Percentiles rank a stretch among this genome's conserved stretches.
Conservation (phyloP, 2,113 vertebrate genomes). For the Epinephelus fuscoguttatus region DNA sequence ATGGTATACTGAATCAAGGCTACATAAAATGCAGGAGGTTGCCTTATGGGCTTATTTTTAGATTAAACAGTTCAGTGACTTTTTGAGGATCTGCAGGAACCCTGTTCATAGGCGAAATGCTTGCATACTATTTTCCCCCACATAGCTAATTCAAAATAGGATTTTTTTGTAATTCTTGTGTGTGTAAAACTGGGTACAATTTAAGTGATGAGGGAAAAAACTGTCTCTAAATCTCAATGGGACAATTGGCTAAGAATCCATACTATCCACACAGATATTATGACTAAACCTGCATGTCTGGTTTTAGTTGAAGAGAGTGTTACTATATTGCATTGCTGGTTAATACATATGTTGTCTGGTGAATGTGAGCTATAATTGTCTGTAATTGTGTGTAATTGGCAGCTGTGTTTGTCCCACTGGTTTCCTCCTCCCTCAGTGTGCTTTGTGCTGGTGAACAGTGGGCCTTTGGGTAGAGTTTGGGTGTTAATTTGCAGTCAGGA, state of each 20-base stretch:
- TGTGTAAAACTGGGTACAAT: neutral
- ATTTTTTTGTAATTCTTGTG: neutral
- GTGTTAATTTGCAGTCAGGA: neutral
- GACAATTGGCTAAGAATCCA: neutral
- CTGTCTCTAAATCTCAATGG: neutral
- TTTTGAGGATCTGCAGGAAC: no score
- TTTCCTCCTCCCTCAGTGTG: slow-evolving; percentile 11
- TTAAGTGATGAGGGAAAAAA: no score
- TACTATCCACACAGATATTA: neutral
- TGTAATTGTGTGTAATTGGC: slow-evolving; percentile 30
- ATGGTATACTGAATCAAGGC: no score
- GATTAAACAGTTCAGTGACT: no score
- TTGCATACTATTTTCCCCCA: neutral
- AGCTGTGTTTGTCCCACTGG: neutral
- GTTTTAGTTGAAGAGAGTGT: neutral
- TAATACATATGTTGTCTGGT: slow-evolving; percentile 8
- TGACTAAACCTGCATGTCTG: neutral
- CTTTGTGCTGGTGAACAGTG: neutral
- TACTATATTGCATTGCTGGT: neutral
- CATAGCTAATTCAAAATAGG: neutral
- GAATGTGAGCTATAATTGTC: neutral
- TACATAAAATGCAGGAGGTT: no score
- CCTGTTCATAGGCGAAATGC: neutral
- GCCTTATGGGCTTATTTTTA: no score
- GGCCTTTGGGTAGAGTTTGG: neutral